Conservation (phyloP, 2,888 invertebrate genomes). For the Cactoblastis cactorum region DNA sequence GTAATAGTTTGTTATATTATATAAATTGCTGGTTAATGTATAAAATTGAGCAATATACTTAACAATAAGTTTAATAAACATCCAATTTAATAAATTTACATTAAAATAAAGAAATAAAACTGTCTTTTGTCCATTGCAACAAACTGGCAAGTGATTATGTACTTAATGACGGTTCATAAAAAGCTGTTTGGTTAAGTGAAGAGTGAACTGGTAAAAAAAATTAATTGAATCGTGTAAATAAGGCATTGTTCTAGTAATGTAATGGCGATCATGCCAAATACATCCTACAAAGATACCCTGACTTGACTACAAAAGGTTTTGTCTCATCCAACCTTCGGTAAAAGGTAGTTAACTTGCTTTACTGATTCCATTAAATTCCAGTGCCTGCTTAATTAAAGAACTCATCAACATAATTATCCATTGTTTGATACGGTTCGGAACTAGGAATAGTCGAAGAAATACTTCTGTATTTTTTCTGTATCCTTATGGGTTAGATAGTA, state of each 20-base stretch:
- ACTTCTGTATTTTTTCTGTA: background rate
- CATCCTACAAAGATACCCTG: background rate
- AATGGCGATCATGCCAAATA: conserved; percentile 4
- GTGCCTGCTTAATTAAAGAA: conserved; percentile 1
- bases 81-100: no score
- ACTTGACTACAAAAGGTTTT: conserved; percentile 1
- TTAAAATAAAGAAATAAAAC: no score
- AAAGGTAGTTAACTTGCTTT: conserved; percentile 10
- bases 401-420: conserved; percentile 11
- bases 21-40: no score
- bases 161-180: background rate
- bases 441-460: conserved; percentile 1
- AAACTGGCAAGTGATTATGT: background rate
- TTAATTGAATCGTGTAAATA: conserved; percentile 6
- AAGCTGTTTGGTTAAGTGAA: background rate
- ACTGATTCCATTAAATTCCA: conserved; percentile 11
- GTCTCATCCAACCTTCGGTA: background rate
- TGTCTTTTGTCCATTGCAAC: no score
- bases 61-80: no score
- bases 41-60: no score
- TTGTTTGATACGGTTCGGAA: conserved; percentile 1
- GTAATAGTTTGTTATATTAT: no score
- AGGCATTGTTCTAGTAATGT: conserved; percentile 8
- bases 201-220: background rate
- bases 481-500: no score